Evolutionary conservation across 1,140 invertebrate genomes (phyloP), one percentile per base, ranked within the genome.

Genomic region (Meteorus sp.): DNA sequence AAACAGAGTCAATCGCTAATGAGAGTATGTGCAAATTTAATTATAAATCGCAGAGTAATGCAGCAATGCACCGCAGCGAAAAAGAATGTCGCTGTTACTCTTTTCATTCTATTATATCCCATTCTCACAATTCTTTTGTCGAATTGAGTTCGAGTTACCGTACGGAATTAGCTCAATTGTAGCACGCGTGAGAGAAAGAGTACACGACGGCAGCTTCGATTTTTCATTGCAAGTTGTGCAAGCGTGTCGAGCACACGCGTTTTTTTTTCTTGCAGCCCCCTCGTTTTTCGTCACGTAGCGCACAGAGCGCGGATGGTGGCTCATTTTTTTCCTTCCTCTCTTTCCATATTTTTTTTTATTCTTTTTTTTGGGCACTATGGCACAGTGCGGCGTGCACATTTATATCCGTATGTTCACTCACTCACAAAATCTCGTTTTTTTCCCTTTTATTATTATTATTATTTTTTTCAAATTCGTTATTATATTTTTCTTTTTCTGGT

Each of bases 101-200:
- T 8, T 51, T 43, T 17, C 25, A 48, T 47, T 22, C 20, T 44
- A 9, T 19, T n/a, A n/a, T n/a, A n/a, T n/a, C n/a, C n/a, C n/a
- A n/a, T n/a, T n/a, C n/a, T n/a, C n/a, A n/a, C n/a, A n/a, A n/a
- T n/a, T 7, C 11, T 7, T 33, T 6, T 33, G 11, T 33, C 29
- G 29, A 33, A 33, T 33, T 15, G 35, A 53, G 37, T 45, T n/a
- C 4, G 13, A 7, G 52, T 47, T 56, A 39, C 37, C 17, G 17
- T 43, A 5, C 52, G 48, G 51, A 56, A 52, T 56, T 62, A 62
- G 58, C 54, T 41, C 58, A 43, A 59, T 59, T 56, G 61, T 52
- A 56, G 29, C 48, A 27, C 43, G 44, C 19, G n/a, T n/a, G n/a
- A n/a, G n/a, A n/a, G n/a, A n/a, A n/a, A n/a, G n/a, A n/a, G n/a